Percentiles rank a stretch among this genome's conserved stretches.
These are phyloP conservation scores for Embiotoca jacksoni DNA, from an alignment of 2,113 vertebrate genomes.

Conservation along the genomic window DNA sequence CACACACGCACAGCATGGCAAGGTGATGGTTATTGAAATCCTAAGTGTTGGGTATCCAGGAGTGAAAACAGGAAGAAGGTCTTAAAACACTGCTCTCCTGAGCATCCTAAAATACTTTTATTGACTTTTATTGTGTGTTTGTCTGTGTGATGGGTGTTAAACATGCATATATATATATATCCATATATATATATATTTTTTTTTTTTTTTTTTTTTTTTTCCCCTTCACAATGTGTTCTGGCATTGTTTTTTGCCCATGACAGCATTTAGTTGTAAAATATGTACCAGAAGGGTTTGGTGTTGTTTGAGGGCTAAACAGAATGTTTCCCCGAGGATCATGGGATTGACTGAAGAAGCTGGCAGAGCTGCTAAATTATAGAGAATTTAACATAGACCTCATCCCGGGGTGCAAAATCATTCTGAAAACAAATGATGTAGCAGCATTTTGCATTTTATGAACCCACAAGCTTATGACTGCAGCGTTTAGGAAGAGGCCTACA, in stretches of 20 bases:
- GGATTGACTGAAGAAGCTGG: conserved; percentile 67
- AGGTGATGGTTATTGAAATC: conserved; percentile 74
- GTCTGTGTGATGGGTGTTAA: conserved; percentile 38
- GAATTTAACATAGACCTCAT: conserved; percentile 57
- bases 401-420: conserved; percentile 61
- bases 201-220: conserved; percentile 54
- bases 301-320: conserved; percentile 70
- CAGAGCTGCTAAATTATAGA: conserved; percentile 66
- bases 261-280: conserved; percentile 74
- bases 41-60: conserved; percentile 75
- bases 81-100: conserved; percentile 77
- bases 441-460: conserved; percentile 63
- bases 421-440: conserved; percentile 75
- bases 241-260: conserved; percentile 69
- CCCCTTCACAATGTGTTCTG: conserved; percentile 71
- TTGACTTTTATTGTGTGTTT: conserved; percentile 77
- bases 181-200: conserved; percentile 4
- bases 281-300: conserved; percentile 64
- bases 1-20: conserved; percentile 15
- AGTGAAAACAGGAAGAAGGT: conserved; percentile 80
- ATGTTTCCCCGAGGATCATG: conserved; percentile 68
- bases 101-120: conserved; percentile 82
- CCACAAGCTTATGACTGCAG: conserved; percentile 45
- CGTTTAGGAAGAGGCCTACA: conserved; percentile 17
- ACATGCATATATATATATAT: conserved; percentile 28